Conservation (phyloP, 1,140 invertebrate genomes). For the Lamellibrachia luymesi region DNA sequence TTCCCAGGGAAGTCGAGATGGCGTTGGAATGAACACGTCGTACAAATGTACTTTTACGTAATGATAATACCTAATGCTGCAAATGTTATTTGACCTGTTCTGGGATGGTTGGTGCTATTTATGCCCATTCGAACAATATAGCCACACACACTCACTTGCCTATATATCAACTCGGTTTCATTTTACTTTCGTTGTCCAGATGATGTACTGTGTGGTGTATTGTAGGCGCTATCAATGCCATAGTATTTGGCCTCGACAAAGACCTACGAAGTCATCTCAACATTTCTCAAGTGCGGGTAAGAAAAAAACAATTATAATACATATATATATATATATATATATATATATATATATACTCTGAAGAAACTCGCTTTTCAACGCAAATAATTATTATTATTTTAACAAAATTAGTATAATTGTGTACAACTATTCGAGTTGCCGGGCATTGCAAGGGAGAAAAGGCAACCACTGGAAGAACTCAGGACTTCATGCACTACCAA, state of each 20-base stretch:
- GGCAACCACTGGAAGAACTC: neutral
- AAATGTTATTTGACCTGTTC: too few species aligned
- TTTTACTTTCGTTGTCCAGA: neutral
- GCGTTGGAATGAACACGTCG: too few species aligned
- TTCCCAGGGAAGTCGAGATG: too few species aligned
- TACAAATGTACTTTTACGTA: too few species aligned
- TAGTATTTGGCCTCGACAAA: constrained; percentile 53
- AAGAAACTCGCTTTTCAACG: neutral
- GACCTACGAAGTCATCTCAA: constrained; percentile 46
- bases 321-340: neutral
- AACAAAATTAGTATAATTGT: neutral
- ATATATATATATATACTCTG: neutral
- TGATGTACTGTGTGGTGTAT: neutral
- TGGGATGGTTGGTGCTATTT: too few species aligned
- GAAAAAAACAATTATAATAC: neutral
- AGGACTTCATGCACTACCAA: too few species aligned
- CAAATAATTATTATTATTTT: too few species aligned
- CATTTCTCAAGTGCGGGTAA: neutral
- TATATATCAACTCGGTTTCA: neutral
- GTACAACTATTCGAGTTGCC: neutral
- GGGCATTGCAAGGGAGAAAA: neutral
- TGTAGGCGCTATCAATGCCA: constrained; percentile 47
- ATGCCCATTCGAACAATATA: neutral
- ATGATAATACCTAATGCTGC: too few species aligned
- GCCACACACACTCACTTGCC: neutral